Base-by-base conservation (phyloP, 2,888 invertebrate genomes). In the Agrilus cyanescens region DNA sequence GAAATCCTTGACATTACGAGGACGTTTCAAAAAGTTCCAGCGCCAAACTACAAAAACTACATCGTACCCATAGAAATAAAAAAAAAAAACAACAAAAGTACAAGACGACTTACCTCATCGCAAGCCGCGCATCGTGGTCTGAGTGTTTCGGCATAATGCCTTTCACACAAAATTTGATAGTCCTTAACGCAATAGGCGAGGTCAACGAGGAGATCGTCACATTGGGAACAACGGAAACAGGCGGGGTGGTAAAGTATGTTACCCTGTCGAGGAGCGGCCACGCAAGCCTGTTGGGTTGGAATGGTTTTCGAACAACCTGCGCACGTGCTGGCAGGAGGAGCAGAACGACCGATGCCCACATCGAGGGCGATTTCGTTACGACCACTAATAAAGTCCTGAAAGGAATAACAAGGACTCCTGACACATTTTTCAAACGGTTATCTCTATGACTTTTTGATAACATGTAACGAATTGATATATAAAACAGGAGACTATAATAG, bases 101-200 rank as follows among this genome's bases (percentile, higher is more conserved):
- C 7, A 38, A 37, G 40, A 37, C n/a, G 30, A 72, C 85, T 76
- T 64, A 98, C 97, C 88, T 98, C 97, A 71, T 97, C 96, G 71
- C 97, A 98, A 54, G 93, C 87, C 49, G 90, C 81, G 67, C 97
- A 97, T 57, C 97, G 75, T 12, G 97, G 95, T 67, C 94, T 93
- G 62, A 96, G 74, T 60, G 86, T 78, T 69, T 98, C 96, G 39
- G 95, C 94, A 67, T 95, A 98, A 70, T 98, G 97, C 50, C 95
- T 76, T 61, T 91, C 93, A 69, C 95, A 95, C 71, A 82, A 93
- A 50, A 91, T 74, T 50, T 80, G 75, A 53, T 87, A 87, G 55
- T 91, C 89, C 63, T 88, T 77, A 50, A 86, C 85, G 67, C 97
- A 97, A 70, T 97, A 96, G 39, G 91, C 88, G 58, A 98, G 78